Percentiles rank a stretch among this genome's conserved stretches.
Conservation (phyloP, 2,888 invertebrate species). For the Eupithecia subfuscata region DNA sequence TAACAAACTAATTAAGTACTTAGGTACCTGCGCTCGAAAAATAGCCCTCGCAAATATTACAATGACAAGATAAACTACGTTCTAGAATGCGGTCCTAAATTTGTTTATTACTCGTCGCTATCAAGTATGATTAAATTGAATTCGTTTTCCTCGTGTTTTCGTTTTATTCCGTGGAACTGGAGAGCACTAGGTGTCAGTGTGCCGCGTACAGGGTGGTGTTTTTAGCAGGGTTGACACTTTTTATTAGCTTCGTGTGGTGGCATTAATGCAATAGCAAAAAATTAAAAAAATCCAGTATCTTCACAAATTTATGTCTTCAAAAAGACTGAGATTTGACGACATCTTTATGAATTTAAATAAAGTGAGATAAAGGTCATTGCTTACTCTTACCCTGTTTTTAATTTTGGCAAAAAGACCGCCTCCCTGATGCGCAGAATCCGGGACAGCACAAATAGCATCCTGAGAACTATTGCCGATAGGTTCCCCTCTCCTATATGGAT, state of each 20-base stretch:
- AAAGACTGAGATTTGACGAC: too few species aligned
- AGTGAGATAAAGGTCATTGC: too few species aligned
- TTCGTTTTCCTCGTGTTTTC: conserved; percentile 21
- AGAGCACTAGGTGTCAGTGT: conserved; percentile 22
- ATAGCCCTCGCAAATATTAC: neutral
- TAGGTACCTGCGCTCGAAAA: neutral
- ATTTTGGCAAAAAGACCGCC: too few species aligned
- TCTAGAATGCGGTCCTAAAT: neutral
- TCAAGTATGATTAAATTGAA: conserved; percentile 6
- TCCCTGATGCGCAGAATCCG: too few species aligned
- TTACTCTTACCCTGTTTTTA: too few species aligned
- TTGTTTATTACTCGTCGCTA: neutral
- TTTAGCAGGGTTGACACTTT: neutral
- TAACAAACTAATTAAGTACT: neutral
- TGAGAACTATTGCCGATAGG: too few species aligned
- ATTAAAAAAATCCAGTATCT: too few species aligned
- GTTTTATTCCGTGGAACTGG: conserved; percentile 20
- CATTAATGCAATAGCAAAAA: too few species aligned
- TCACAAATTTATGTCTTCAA: too few species aligned
- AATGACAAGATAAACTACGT: neutral
- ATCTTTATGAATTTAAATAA: too few species aligned
- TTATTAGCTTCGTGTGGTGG: neutral
- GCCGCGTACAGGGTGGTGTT: conserved; percentile 13
- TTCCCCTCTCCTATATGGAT: too few species aligned
- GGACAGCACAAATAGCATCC: too few species aligned